Conservation (phyloP, 2,113 vertebrate species). For the Muscicapa adusta region DNA sequence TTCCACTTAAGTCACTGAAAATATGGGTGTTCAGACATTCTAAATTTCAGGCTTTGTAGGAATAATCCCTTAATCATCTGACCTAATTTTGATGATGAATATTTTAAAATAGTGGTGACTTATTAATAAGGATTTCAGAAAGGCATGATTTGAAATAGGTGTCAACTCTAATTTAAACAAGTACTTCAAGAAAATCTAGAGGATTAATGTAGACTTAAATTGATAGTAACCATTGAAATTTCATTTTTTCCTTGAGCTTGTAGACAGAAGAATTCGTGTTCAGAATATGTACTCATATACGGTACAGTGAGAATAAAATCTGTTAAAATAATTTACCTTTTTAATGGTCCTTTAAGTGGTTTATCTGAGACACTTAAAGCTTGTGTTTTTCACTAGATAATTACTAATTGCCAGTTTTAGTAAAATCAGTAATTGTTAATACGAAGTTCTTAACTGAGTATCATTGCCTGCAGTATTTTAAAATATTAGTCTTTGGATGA, state of each 20-base stretch:
- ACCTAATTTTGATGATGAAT: conserved; percentile 63
- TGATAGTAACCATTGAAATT: conserved; percentile 37
- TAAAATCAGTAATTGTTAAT: not conserved
- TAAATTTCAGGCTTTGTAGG: conserved; percentile 44
- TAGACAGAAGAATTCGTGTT: not conserved
- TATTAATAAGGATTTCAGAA: conserved; percentile 62
- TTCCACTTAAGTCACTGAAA: not conserved
- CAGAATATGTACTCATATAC: not conserved
- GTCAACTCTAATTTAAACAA: conserved; percentile 60
- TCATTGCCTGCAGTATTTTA: not conserved
- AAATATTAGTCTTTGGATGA: not conserved
- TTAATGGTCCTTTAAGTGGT: not conserved
- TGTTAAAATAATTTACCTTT: not conserved
- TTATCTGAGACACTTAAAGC: not conserved
- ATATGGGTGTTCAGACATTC: conserved; percentile 9
- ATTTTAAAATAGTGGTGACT: conserved; percentile 61
- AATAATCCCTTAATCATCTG: conserved; percentile 62
- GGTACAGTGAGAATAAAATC: not conserved
- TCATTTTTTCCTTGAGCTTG: not conserved
- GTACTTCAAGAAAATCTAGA: conserved; percentile 50
- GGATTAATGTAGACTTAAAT: conserved; percentile 41
- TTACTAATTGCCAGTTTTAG: not conserved
- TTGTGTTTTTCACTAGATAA: not conserved
- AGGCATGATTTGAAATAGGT: conserved; percentile 46
- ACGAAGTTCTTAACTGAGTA: not conserved